phyloP scores from a whole-genome alignment of 1,140 invertebrate species.

The Cheumatopsyche charites region DNA sequence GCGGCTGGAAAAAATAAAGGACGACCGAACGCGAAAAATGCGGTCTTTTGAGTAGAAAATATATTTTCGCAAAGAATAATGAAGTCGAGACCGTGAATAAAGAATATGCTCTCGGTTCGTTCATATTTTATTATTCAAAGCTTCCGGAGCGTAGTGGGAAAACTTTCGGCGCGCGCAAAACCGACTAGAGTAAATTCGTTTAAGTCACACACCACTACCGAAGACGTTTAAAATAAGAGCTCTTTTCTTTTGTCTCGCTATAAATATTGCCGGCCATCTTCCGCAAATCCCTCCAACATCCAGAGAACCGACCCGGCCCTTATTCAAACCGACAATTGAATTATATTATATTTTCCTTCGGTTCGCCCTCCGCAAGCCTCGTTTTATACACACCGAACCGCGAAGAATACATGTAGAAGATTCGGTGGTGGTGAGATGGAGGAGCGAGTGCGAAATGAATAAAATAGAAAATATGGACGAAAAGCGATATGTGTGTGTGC shows the following conservation, averaged over 20 bases:
- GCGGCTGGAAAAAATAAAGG: not conserved
- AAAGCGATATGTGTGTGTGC: too few species aligned
- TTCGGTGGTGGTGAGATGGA: not conserved
- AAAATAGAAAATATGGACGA: slow-evolving; percentile 16
- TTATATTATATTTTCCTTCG: slow-evolving; percentile 31
- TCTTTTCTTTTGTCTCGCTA: slow-evolving; percentile 39
- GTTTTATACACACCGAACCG: slow-evolving; percentile 22
- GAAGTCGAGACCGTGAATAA: slow-evolving; percentile 17
- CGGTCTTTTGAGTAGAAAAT: too few species aligned
- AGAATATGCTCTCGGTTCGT: slow-evolving; percentile 24
- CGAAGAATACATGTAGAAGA: not conserved
- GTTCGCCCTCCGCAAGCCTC: slow-evolving; percentile 30
- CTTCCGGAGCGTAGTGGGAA: slow-evolving; percentile 29
- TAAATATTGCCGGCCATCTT: slow-evolving; percentile 39
- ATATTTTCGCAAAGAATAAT: not conserved
- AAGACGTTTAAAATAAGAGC: slow-evolving; percentile 46
- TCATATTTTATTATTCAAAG: slow-evolving; percentile 43
- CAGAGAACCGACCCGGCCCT: slow-evolving; percentile 12
- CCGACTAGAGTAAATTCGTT: slow-evolving; percentile 29
- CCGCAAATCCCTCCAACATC: slow-evolving; percentile 30
- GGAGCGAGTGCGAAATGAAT: not conserved
- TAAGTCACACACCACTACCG: slow-evolving; percentile 28
- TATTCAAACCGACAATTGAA: slow-evolving; percentile 48
- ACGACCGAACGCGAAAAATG: not conserved
- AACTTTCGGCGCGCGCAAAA: slow-evolving; percentile 30